These are phyloP conservation scores for Pharmacophagus antenor DNA, from an alignment of 2,888 invertebrate species.

Conservation along the genomic window DNA sequence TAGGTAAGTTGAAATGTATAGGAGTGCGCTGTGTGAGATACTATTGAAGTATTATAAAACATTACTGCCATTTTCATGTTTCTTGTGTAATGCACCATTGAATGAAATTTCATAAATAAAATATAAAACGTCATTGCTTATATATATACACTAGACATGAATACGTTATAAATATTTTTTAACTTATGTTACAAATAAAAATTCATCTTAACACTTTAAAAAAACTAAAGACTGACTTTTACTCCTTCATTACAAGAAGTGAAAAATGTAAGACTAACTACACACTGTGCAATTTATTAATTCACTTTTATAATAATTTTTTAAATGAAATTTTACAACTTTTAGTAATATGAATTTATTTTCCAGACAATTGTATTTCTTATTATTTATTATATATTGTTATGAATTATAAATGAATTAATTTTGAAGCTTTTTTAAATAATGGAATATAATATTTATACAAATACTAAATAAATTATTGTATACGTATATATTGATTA, in stretches of 20 bases:
- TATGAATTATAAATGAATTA: background rate
- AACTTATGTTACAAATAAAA: background rate
- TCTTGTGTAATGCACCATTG: background rate
- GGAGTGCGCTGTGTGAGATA: conserved; percentile 60
- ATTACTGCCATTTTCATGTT: conserved; percentile 21
- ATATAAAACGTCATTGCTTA: conserved; percentile 2
- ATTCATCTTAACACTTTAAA: conserved; percentile 12
- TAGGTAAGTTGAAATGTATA: conserved; percentile 64
- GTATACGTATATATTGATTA: background rate
- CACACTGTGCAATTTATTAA: conserved; percentile 4
- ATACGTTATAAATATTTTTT: background rate
- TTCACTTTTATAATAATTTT: conserved; percentile 26
- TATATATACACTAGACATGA: background rate
- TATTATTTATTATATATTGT: background rate
- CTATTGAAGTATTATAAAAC: conserved; percentile 34
- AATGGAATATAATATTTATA: background rate
- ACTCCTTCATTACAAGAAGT: conserved; percentile 8
- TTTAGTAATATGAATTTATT: conserved; percentile 6
- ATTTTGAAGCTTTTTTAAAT: background rate
- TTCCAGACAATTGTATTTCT: background rate
- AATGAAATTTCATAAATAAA: background rate
- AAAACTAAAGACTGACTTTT: conserved; percentile 27
- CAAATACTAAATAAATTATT: background rate
- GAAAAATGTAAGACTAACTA: conserved; percentile 4
- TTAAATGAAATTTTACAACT: conserved; percentile 23